phyloP scores from a whole-genome alignment of 2,113 vertebrate species.

The Cardinalis cardinalis region DNA sequence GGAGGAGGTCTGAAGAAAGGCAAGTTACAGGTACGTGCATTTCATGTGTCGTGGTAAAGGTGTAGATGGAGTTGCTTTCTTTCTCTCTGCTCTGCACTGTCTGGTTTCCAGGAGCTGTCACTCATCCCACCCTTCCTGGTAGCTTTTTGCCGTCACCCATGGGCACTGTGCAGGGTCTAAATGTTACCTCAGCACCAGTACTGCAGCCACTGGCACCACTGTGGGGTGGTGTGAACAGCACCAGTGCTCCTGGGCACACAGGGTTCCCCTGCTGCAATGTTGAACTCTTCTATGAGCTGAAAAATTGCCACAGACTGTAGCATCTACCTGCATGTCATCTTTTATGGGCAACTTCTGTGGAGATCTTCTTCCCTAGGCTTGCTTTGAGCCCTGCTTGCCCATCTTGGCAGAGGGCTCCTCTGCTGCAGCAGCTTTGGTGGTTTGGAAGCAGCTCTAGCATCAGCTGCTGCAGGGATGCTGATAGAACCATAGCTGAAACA shows the following conservation, averaged over 20 bases:
- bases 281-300: neutral
- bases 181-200: neutral
- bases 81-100: neutral
- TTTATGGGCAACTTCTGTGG: neutral
- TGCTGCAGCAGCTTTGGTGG: rapidly evolving
- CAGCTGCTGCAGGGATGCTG: rapidly evolving
- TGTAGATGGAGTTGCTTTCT: neutral
- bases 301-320: neutral
- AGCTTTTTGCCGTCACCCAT: neutral
- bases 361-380: rapidly evolving
- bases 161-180: rapidly evolving
- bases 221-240: neutral
- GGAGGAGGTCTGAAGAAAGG: constrained; percentile 20
- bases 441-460: neutral
- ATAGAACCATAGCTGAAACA: neutral
- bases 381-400: neutral
- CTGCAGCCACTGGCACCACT: rapidly evolving
- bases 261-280: neutral
- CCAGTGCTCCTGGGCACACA: rapidly evolving
- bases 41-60: neutral
- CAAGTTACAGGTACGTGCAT: neutral
- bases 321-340: rapidly evolving
- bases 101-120: neutral
- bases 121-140: neutral
- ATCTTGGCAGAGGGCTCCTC: neutral